These are phyloP conservation scores for Paratrypauchen microcephalus DNA, from an alignment of 2,797 vertebrate species.

Conservation along the genomic window DNA sequence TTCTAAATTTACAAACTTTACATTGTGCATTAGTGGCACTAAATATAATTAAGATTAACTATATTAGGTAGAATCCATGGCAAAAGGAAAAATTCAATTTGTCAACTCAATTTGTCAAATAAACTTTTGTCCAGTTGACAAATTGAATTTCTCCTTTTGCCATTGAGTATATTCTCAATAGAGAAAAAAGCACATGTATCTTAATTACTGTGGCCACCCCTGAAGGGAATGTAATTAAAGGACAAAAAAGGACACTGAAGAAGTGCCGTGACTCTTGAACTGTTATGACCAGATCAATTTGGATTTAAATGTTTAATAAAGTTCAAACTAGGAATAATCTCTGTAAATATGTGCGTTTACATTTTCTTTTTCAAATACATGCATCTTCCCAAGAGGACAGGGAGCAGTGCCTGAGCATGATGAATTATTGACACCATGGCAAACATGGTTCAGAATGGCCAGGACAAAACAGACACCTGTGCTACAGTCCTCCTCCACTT, in stretches of 20 bases:
- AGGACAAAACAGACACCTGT: background rate
- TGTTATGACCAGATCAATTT: background rate
- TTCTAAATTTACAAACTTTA: background rate
- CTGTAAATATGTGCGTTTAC: background rate
- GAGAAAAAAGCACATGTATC: background rate
- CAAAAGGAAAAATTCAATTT: too few species aligned
- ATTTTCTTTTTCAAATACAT: slow-evolving; percentile 2
- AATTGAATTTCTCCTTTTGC: too few species aligned
- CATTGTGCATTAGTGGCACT: background rate
- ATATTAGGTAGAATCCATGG: too few species aligned
- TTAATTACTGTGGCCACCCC: background rate
- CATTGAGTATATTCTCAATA: background rate
- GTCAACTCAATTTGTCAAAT: too few species aligned
- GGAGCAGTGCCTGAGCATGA: slow-evolving; percentile 3
- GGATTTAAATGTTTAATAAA: slow-evolving; percentile 14
- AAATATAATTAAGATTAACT: background rate
- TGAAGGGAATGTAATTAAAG: background rate
- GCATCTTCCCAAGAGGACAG: background rate
- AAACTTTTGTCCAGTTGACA: too few species aligned
- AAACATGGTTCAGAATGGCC: background rate
- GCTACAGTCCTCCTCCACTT: background rate
- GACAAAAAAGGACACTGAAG: background rate
- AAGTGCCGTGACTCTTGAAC: background rate
- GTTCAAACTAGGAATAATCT: background rate
- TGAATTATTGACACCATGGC: slow-evolving; percentile 5